Conservation (phyloP, 2,113 vertebrate species). For the Dromiciops gliroides region DNA sequence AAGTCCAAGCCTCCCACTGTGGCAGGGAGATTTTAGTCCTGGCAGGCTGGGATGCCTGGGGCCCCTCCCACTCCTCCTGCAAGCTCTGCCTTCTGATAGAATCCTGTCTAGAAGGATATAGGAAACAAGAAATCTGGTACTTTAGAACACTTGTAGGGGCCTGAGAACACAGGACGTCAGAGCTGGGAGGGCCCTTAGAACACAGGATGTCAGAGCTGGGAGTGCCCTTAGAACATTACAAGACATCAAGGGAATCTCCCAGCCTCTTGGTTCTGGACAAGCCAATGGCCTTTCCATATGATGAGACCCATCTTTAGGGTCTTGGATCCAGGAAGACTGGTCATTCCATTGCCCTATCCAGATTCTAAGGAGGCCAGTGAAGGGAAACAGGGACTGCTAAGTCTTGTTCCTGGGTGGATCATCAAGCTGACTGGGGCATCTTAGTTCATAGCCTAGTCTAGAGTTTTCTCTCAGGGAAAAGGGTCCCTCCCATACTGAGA, state of each 20-base stretch:
- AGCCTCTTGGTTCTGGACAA: background rate
- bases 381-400: too few species aligned
- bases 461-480: too few species aligned
- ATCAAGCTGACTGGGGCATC: too few species aligned
- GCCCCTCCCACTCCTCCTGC: constrained; percentile 34
- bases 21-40: constrained; percentile 66
- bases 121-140: background rate
- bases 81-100: constrained; percentile 59
- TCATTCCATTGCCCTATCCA: too few species aligned
- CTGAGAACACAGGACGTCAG: background rate
- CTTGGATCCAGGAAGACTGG: too few species aligned
- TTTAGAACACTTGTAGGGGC: background rate
- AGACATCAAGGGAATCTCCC: background rate
- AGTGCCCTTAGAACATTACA: background rate
- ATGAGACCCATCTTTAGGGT: too few species aligned
- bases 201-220: background rate
- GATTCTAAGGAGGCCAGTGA: too few species aligned
- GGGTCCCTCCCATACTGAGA: too few species aligned
- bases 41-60: constrained; percentile 62
- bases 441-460: too few species aligned
- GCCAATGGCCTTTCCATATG: too few species aligned
- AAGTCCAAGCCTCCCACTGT: constrained; percentile 71
- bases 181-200: background rate
- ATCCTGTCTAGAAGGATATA: background rate
- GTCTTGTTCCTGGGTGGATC: too few species aligned